These are phyloP conservation scores for Clostera curtula DNA, from an alignment of 2,888 invertebrate genomes.

Conservation along the genomic window DNA sequence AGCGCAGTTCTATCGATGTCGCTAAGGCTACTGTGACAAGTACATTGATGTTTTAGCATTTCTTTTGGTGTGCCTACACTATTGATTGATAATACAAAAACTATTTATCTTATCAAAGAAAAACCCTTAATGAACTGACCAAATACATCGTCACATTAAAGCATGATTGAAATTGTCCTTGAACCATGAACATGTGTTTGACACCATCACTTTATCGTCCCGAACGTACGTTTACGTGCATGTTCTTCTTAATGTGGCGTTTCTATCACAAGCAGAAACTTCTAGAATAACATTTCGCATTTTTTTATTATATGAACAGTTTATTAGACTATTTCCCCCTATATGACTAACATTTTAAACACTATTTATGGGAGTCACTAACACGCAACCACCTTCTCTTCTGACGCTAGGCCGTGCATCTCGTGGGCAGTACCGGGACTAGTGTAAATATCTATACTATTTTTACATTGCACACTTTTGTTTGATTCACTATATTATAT, in stretches of 20 bases:
- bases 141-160: background rate
- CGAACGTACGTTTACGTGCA: too few relatives aligned
- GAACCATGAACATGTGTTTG: conserved; percentile 6
- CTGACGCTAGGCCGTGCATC: conserved; percentile 88
- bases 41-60: conserved; percentile 26
- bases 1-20: conserved; percentile 58
- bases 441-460: conserved; percentile 84
- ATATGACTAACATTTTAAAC: too few relatives aligned
- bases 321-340: conserved; percentile 12
- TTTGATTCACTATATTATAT: conserved; percentile 37
- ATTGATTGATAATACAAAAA: too few relatives aligned
- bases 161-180: conserved; percentile 10
- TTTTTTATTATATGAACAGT: conserved; percentile 5
- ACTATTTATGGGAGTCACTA: conserved; percentile 45
- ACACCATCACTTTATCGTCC: too few relatives aligned
- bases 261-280: too few relatives aligned
- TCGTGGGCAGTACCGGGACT: conserved; percentile 92
- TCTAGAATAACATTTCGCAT: conserved; percentile 1
- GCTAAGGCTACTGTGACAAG: conserved; percentile 48
- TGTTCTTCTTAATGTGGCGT: too few relatives aligned
- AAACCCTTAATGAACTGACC: background rate
- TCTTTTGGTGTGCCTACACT: conserved; percentile 5
- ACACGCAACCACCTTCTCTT: conserved; percentile 60
- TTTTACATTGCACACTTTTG: conserved; percentile 67
- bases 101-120: background rate